These are phyloP conservation scores for Hippopotamus amphibius DNA, from an alignment of 2,113 vertebrate species.

Conservation along the genomic window DNA sequence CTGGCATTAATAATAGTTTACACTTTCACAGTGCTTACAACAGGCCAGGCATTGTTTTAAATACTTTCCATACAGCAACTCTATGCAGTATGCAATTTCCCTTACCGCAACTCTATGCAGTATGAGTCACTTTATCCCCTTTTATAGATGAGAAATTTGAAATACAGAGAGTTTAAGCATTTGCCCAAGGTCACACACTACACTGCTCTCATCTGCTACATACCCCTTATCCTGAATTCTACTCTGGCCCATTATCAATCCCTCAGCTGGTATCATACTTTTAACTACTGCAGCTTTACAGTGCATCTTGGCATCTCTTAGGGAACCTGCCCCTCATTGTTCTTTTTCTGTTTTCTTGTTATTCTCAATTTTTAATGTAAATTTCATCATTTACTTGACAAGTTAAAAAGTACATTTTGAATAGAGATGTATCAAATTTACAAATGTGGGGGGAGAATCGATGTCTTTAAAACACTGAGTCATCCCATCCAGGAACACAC, in stretches of 20 bases:
- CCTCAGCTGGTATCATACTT: background rate
- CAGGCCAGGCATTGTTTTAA: background rate
- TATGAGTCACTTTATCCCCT: background rate
- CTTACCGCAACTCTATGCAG: background rate
- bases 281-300: background rate
- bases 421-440: background rate
- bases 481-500: background rate
- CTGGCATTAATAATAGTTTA: background rate
- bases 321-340: background rate
- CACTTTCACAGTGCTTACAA: background rate
- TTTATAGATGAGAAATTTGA: slow-evolving; percentile 48
- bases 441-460: background rate
- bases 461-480: background rate
- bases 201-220: background rate
- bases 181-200: background rate
- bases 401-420: slow-evolving; percentile 30
- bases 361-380: slow-evolving; percentile 14
- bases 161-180: background rate
- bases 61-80: background rate
- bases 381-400: slow-evolving; percentile 12
- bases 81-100: background rate
- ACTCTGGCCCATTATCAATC: background rate
- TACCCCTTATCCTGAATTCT: background rate
- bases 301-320: background rate
- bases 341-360: background rate